Base-by-base conservation (phyloP, 2,888 invertebrate genomes). In the Achlya flavicornis region DNA sequence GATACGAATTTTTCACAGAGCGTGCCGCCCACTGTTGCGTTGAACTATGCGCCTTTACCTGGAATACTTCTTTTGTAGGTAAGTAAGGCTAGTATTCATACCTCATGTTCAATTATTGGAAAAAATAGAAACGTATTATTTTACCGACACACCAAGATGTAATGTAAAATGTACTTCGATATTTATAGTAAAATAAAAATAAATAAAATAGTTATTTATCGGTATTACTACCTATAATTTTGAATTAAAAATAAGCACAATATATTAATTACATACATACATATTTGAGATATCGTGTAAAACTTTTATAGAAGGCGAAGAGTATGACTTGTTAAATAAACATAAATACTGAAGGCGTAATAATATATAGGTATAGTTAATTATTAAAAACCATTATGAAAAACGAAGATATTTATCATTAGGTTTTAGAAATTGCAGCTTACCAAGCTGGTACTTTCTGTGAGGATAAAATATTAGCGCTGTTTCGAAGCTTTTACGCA, bases 401-500 rank as follows among this genome's bases (percentile, higher is more conserved):
- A 48, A 53, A 53, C 12, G 19, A 53, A 16, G 53, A n/a, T 61
- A 65, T 61, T 61, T 58, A 63, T 63, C 41, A 59, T 66, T 63
- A 41, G 43, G 64, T 58, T 46, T 53, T 53, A 41, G 60, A 60
- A 19, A 26, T 33, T 69, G 64, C 67, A 72, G 63, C 66, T 64
- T 65, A 64, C 62, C 67, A 71, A 63, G 64, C 63, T 62, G 63
- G 70, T 68, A 66, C 65, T 64, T 71, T 64, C 71, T 75, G 62
- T 66, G 69, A 70, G 75, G 78, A 78, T 85, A 81, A 86, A 85
- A 84, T 86, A 86, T 85, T 78, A 82, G 79, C 77, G 74, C 81
- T 80, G 84, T 86, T 88, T 83, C 81, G 79, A 85, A 86, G 89
- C 90, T 89, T 89, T 89, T 87, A 89, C 81, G 81, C 80, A 77